A percentile compares a stretch with the other conserved stretches of the same genome.
These are phyloP conservation scores for Euura saliciscinereae DNA, from an alignment of 1,140 invertebrate genomes.

Conservation along the genomic window DNA sequence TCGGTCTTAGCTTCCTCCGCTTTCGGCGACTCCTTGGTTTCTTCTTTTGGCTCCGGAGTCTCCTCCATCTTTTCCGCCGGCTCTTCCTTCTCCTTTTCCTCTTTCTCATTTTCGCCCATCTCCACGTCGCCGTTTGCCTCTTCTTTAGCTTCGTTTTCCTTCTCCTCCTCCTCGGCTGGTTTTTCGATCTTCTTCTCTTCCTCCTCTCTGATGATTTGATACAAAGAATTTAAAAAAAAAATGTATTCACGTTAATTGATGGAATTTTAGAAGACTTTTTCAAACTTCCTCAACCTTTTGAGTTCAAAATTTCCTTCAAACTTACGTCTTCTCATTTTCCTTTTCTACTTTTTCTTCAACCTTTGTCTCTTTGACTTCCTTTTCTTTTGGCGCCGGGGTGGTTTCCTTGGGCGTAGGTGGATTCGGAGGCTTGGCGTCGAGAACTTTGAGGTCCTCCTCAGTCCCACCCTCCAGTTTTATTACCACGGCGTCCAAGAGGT, in stretches of 20 bases:
- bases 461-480: slow-evolving; percentile 96
- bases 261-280: neutral
- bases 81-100: slow-evolving; percentile 57
- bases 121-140: slow-evolving; percentile 41
- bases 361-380: slow-evolving; percentile 50
- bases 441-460: slow-evolving; percentile 88
- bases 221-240: neutral
- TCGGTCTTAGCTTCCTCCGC: slow-evolving; percentile 12
- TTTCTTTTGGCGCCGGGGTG: slow-evolving; percentile 40
- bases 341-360: slow-evolving; percentile 46
- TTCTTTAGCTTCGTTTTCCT: slow-evolving; percentile 28
- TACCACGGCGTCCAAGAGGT: slow-evolving; percentile 93
- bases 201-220: slow-evolving; percentile 18
- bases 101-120: slow-evolving; percentile 40
- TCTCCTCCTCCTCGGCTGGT: slow-evolving; percentile 30
- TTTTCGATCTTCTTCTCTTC: slow-evolving; percentile 39
- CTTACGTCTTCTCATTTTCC: slow-evolving; percentile 31
- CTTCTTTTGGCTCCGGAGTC: slow-evolving; percentile 53
- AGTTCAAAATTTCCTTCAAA: neutral
- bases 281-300: slow-evolving; percentile 31
- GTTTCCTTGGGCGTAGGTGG: slow-evolving; percentile 23
- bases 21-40: slow-evolving; percentile 47
- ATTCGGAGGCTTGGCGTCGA: slow-evolving; percentile 70
- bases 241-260: slow-evolving; percentile 1
- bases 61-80: slow-evolving; percentile 53